Evolutionary conservation across 37 sponge, comb jelly and placozoan species (phyloP).

Genomic region (Lycopodina hypogea): DNA sequence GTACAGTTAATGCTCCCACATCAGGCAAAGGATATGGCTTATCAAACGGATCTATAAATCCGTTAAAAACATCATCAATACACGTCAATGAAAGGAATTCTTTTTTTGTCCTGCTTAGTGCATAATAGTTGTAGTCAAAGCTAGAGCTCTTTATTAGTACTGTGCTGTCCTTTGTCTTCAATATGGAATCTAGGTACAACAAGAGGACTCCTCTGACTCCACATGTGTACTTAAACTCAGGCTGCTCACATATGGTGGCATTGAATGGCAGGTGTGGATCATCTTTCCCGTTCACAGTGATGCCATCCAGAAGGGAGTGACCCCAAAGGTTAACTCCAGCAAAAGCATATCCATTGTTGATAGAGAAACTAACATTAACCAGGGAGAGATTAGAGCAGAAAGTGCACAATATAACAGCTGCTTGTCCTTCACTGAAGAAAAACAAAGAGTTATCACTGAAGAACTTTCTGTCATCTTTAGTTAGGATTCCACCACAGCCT

Average conservation of each 20-base stretch:
- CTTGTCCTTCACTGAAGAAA: background rate
- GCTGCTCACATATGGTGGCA: background rate
- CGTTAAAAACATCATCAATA: background rate
- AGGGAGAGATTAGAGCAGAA: slow-evolving; percentile 4
- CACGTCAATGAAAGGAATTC: background rate
- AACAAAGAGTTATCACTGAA: background rate
- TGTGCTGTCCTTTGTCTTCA: background rate
- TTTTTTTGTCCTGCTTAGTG: background rate
- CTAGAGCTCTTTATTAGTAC: background rate
- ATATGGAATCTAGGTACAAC: background rate
- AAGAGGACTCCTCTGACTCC: background rate
- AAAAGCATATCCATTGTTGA: slow-evolving; percentile 18
- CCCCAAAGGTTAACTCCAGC: background rate
- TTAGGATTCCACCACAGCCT: slow-evolving; percentile 20
- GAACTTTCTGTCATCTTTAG: background rate
- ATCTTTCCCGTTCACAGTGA: background rate
- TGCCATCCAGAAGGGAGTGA: background rate
- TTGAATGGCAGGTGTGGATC: background rate
- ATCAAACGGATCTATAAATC: slow-evolving; percentile 2
- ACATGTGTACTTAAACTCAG: background rate
- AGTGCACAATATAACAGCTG: slow-evolving; percentile 5
- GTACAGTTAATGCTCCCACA: slow-evolving; percentile 18
- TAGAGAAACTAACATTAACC: background rate
- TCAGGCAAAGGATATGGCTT: background rate
- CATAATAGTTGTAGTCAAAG: slow-evolving; percentile 8